Conservation (phyloP, 2,113 vertebrate species). For the Macroglossus sobrinus region DNA sequence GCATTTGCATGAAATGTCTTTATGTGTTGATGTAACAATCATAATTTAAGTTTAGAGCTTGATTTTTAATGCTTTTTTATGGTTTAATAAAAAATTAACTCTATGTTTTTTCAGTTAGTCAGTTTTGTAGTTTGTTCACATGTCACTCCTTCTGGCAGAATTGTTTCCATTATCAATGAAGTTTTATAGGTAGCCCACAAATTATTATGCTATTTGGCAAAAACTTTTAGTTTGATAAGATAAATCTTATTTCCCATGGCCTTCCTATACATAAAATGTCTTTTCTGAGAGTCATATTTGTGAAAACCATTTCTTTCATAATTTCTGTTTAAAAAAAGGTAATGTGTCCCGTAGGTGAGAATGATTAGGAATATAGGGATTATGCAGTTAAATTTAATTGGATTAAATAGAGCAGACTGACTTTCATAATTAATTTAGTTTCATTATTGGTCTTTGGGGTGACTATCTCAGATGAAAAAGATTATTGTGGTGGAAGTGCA, state of each 20-base stretch:
- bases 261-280: constrained; percentile 46
- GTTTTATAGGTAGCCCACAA: constrained; percentile 22
- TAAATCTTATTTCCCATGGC: constrained; percentile 39
- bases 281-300: constrained; percentile 62
- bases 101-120: not conserved
- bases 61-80: not conserved
- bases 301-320: constrained; percentile 63
- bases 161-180: not conserved
- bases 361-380: constrained; percentile 72
- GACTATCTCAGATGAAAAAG: constrained; percentile 42
- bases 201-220: constrained; percentile 26
- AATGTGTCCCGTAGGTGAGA: constrained; percentile 71
- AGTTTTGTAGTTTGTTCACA: constrained; percentile 3
- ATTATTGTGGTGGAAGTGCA: constrained; percentile 28
- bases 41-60: constrained; percentile 1
- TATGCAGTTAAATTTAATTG: constrained; percentile 81
- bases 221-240: constrained; percentile 32
- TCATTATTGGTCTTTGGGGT: constrained; percentile 69
- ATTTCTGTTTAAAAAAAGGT: constrained; percentile 69
- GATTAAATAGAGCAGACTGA: constrained; percentile 71
- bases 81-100: constrained; percentile 25
- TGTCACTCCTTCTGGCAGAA: not conserved
- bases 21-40: not conserved
- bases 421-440: constrained; percentile 81
- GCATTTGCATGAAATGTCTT: not conserved